Conservation (phyloP, 2,113 vertebrate species). For the Anguilla rostrata region DNA sequence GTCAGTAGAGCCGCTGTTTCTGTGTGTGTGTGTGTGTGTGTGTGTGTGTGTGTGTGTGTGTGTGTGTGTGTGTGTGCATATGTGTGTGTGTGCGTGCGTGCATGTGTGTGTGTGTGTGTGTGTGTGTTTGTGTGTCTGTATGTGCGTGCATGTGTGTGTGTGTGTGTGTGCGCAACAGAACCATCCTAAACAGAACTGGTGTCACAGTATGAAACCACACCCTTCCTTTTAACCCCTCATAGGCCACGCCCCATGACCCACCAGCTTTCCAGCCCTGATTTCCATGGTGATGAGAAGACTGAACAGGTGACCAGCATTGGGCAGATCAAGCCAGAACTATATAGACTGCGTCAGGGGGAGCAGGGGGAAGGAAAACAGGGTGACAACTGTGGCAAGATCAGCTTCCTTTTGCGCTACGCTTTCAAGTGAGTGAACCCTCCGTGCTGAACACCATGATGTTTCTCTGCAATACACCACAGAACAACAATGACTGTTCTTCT, state of each 20-base stretch:
- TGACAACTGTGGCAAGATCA: slow-evolving; percentile 83
- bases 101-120: not conserved
- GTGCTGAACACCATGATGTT: not conserved
- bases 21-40: not conserved
- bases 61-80: not conserved
- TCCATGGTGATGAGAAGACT: slow-evolving; percentile 72
- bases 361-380: slow-evolving; percentile 72
- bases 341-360: slow-evolving; percentile 77
- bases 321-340: slow-evolving; percentile 90
- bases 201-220: not conserved
- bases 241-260: slow-evolving; percentile 74
- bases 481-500: not conserved
- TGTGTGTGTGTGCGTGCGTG: not conserved
- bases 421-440: slow-evolving; percentile 70
- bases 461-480: not conserved
- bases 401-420: slow-evolving; percentile 86
- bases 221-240: slow-evolving; percentile 15
- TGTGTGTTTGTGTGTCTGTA: not conserved
- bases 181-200: not conserved
- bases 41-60: not conserved
- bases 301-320: slow-evolving; percentile 89
- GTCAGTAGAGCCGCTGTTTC: slow-evolving; percentile 46
- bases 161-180: slow-evolving; percentile 17
- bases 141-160: not conserved
- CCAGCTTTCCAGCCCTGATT: slow-evolving; percentile 75